Base-by-base conservation (phyloP, 2,113 vertebrate genomes). In the Anarhynchus alexandrinus region DNA sequence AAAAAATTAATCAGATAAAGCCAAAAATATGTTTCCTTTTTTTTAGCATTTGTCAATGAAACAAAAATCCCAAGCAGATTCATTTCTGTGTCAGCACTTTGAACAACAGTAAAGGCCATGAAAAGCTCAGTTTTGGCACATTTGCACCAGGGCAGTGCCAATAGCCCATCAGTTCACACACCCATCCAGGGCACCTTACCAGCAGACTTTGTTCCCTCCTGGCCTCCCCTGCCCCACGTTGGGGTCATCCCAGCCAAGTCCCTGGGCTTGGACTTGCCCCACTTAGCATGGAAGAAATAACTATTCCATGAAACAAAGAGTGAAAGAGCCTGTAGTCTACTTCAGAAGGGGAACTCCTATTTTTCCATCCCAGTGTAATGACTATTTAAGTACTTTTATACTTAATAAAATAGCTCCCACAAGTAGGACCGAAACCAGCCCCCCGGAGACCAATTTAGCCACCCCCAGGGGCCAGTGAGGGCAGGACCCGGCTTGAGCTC, bases 161-260 rank as follows among this genome's bases (percentile, higher is more conserved):
- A 71, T 0, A 89, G 51, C 15, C 22, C 51, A 66, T 66, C 17
- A 12, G 29, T 38, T 67, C 32, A 25, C 2, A 13, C 12, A 76
- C 27, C 23, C 73, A 87, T 9, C 6, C 47, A 79, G 47, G n/a
- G 61, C 21, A 85, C 34, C 43, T 76, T 81, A 89, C 69, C 49
- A 70, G 26, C 29, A 71, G 38, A 47, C 55, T 89, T 54, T 58
- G 6, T 38, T 52, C 30, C 34, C n/a, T 96, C 47, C 55, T 6
- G 3, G 18, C 17, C 15, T 36, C 40, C 9, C 9, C 17, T 19
- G 62, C 16, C 38, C 25, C 20, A 34, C 0, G 1, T 7, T 3
- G 2, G 34, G 17, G 16, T 43, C 51, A 79, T 25, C 38, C 38
- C 47, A 79, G 36, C 12, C 6, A 17, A 82, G 61, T 42, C 20